phyloP scores from a whole-genome alignment of 2,797 vertebrate genomes.

The Nannoperca australis region DNA sequence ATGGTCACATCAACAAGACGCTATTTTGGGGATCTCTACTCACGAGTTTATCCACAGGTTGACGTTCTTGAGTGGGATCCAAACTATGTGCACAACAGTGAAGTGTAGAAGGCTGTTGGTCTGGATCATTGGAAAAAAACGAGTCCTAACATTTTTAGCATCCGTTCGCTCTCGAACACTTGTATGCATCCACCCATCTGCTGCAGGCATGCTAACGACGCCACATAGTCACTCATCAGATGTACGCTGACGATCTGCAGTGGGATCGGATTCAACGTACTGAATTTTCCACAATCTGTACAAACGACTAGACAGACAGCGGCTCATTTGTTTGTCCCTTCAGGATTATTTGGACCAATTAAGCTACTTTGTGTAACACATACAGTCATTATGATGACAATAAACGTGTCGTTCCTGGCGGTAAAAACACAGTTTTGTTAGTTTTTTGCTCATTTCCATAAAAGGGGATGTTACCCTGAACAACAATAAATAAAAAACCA shows the following conservation, averaged over 20 bases:
- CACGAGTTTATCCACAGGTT: neutral
- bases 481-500: neutral
- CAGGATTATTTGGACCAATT: constrained; percentile 32
- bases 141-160: neutral
- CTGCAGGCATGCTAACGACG: neutral
- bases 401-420: neutral
- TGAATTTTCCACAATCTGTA: neutral
- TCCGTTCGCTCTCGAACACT: neutral
- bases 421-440: neutral
- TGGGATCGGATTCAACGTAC: neutral
- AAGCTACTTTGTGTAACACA: neutral
- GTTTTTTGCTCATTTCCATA: constrained; percentile 12
- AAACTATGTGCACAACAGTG: neutral
- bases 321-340: constrained; percentile 17
- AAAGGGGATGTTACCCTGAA: neutral
- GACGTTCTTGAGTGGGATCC: neutral
- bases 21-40: neutral
- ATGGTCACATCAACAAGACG: neutral
- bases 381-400: neutral
- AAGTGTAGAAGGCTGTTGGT: neutral
- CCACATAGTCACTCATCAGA: neutral
- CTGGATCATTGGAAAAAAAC: neutral
- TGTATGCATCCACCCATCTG: neutral
- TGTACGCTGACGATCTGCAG: neutral
- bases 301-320: neutral